These are phyloP conservation scores for Oceanites oceanicus DNA, from an alignment of 2,113 vertebrate species.

Conservation along the genomic window DNA sequence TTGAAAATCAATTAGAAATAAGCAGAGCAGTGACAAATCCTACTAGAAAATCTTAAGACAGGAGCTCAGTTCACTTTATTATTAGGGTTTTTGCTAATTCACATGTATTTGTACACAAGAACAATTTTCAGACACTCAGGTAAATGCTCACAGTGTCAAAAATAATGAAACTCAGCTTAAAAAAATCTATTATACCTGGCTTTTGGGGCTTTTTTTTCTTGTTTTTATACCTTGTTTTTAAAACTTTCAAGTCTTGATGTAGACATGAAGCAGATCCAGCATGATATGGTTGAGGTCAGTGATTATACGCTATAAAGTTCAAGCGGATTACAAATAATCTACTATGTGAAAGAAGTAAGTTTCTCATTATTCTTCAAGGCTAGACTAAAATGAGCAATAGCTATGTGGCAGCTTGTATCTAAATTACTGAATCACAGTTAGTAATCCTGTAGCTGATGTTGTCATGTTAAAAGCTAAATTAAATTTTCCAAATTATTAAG, in stretches of 20 bases:
- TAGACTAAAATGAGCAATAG: neutral
- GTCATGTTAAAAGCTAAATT: conserved; percentile 51
- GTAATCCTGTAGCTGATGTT: conserved; percentile 44
- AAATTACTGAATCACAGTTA: conserved; percentile 16
- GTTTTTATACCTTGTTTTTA: neutral
- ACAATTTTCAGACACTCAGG: neutral
- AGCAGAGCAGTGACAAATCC: neutral
- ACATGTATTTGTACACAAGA: neutral
- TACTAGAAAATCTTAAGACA: neutral
- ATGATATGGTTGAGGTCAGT: neutral
- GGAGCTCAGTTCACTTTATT: neutral
- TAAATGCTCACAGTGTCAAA: neutral
- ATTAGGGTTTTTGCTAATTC: neutral
- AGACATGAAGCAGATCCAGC: neutral
- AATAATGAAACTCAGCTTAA: neutral
- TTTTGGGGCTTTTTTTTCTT: neutral
- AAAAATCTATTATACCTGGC: neutral
- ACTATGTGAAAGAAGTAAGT: neutral
- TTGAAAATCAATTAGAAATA: neutral
- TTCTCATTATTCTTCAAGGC: conserved; percentile 39
- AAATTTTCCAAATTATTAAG: conserved; percentile 54
- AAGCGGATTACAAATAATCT: conserved; percentile 19
- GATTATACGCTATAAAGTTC: neutral
- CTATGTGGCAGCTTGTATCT: neutral
- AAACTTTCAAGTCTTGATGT: neutral